Base-by-base conservation (phyloP, 2,113 vertebrate species). In the Arvicanthis niloticus region DNA sequence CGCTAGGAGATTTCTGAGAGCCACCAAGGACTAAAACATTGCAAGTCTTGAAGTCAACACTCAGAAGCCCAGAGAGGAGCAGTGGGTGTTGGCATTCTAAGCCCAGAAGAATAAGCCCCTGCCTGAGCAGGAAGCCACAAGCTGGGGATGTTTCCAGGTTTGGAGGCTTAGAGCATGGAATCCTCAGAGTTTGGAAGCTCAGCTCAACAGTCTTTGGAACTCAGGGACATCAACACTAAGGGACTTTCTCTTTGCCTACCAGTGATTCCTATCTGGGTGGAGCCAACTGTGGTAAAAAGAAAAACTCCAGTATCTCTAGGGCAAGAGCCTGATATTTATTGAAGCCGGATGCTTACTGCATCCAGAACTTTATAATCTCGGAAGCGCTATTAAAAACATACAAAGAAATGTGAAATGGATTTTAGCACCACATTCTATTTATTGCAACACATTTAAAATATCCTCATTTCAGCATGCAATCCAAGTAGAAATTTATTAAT, bases 391-490 rank as follows among this genome's bases (percentile, higher is more conserved):
- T 72, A 56, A 88, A 62, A 48, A 78, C 87, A 60, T 53, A 70
- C 40, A 70, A 67, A 81, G 68, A 62, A 82, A 65, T 9, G 65
- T 34, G 56, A 78, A 78, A 58, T 85, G 68, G 65, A 81, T 81
- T 90, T 87, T 76, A 82, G 42, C 53, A 84, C 7, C 6, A 4
- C 24, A 62, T 93, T 94, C 81, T 84, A 70, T 70, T 88, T 88
- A 95, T 78, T 31, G 22, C 51, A 88, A 19, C 60, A 48, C 78
- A 82, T 42, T 21, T 11, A 90, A 94, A 88, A 48, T 82, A 94
- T 37, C 48, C 60, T 87, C 45, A 62, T 70, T 70, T 87, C 68
- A 73, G 21, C 21, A 48, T 53, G 16, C 40, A 65, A 77, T 62
- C 67, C 73, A 76, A 87, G 62, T 42, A 53, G 93, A 85, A 88